phyloP scores from a whole-genome alignment of 2,113 vertebrate species.

The Tonatia bakeri region DNA sequence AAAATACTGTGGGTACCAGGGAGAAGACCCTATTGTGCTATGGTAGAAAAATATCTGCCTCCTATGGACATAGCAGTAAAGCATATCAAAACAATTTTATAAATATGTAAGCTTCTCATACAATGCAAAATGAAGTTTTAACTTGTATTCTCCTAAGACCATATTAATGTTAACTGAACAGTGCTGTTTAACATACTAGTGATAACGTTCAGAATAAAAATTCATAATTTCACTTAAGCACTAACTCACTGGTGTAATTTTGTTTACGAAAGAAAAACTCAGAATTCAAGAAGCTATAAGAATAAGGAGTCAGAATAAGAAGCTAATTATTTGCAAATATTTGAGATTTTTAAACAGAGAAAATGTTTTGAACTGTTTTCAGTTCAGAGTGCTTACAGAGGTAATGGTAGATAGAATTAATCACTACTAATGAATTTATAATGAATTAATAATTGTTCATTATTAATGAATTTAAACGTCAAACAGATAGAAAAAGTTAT shows the following conservation, averaged over 20 bases:
- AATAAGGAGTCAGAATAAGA: too few relatives aligned
- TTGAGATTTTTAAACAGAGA: slow-evolving; percentile 19
- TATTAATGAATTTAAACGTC: neutral
- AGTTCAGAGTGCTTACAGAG: neutral
- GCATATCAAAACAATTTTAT: neutral
- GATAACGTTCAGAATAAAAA: neutral
- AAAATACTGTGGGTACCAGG: neutral
- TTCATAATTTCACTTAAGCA: neutral
- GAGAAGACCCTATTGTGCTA: neutral
- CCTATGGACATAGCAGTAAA: neutral
- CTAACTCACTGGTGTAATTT: neutral
- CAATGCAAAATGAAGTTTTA: neutral
- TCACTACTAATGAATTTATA: neutral
- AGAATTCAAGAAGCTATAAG: too few relatives aligned
- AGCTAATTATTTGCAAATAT: neutral
- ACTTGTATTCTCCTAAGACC: neutral
- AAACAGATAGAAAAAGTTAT: neutral
- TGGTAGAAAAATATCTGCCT: neutral
- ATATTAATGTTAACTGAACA: neutral
- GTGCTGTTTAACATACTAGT: neutral
- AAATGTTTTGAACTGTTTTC: neutral
- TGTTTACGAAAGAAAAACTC: slow-evolving; percentile 4
- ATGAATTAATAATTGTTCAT: too few relatives aligned
- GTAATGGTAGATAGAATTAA: neutral
- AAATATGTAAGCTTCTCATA: slow-evolving; percentile 18